Evolutionary conservation across 1,140 invertebrate species (phyloP).

Genomic region (Druon quercuslanigerum): DNA sequence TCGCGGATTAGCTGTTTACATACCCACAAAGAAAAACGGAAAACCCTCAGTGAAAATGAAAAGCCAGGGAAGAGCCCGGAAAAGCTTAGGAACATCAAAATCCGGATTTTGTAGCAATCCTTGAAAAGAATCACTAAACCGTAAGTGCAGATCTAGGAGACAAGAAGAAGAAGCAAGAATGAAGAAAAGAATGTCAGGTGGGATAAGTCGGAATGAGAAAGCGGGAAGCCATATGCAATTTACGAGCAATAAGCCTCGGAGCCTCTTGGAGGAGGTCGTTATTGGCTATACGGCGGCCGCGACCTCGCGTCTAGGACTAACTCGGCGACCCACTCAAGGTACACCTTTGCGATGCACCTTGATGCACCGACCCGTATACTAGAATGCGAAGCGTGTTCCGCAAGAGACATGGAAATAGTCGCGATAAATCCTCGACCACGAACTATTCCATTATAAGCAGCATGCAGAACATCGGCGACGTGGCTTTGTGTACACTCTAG

Average conservation of each 20-base stretch:
- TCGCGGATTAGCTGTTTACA: too few relatives aligned
- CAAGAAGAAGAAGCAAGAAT: neutral
- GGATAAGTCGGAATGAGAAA: slow-evolving; percentile 6
- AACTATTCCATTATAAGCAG: slow-evolving; percentile 62
- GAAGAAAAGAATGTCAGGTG: neutral
- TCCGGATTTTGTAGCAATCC: too few relatives aligned
- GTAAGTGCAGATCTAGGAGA: neutral
- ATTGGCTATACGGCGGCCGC: slow-evolving; percentile 30
- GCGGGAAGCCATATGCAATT: slow-evolving; percentile 40
- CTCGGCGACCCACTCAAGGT: slow-evolving; percentile 21
- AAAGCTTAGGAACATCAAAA: too few relatives aligned
- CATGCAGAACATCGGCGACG: slow-evolving; percentile 54
- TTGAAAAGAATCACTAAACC: neutral
- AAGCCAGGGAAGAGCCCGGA: too few relatives aligned
- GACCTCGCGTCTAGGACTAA: slow-evolving; percentile 34
- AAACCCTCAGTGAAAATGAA: too few relatives aligned
- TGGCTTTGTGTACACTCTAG: slow-evolving; percentile 42
- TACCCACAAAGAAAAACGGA: too few relatives aligned
- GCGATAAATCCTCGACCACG: slow-evolving; percentile 59
- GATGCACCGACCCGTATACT: slow-evolving; percentile 46
- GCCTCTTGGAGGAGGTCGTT: slow-evolving; percentile 41
- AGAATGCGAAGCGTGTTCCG: slow-evolving; percentile 50
- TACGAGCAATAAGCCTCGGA: slow-evolving; percentile 36
- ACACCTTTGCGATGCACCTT: slow-evolving; percentile 31
- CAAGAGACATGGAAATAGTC: slow-evolving; percentile 54